Base-by-base conservation (phyloP, 2,113 vertebrate species). In the Ageneiosus marmoratus region DNA sequence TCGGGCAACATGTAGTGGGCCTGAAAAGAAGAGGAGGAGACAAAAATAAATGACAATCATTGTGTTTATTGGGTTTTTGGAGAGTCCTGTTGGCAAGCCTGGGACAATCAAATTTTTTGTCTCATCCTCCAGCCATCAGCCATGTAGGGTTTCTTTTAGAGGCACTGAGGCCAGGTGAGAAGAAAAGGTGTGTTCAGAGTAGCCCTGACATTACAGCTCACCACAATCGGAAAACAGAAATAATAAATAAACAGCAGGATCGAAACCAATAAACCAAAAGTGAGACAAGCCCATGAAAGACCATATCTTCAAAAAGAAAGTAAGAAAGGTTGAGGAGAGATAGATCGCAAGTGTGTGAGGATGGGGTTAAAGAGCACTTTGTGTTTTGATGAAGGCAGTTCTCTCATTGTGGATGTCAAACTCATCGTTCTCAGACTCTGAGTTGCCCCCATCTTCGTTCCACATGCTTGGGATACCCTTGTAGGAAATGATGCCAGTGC, bases 311-410 rank as follows among this genome's bases (percentile, higher is more conserved):
- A 80, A 80, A 85, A 85, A 65, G 63, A 77, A 86, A 76, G 85
- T 76, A 76, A 55, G 67, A 67, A 60, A 37, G 58, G 46, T 75
- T 34, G 50, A 34, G 84, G 86, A 89, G 89, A 88, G 53, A 44
- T 34, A 18, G 83, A 80, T 22, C 55, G 50, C 10, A 84, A 83
- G 70, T 70, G 65, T 75, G n/a, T 73, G 24, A 79, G 80, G 34
- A 81, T 81, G 73, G 87, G 88, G 92, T 97, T 96, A 99, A 95
- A 99, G 97, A 95, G 95, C 95, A 95, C 98, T 99, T 97, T 99
- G 97, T 95, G 96, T 98, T 95, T 96, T 99, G 94, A 99, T 97
- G 89, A 99, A 99, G 95, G 97, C 96, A 95, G 96, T 98, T 94
- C 96, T 97, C 95, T 99, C 98, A 29, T 93, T 95, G 85, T 95